Percentiles rank a stretch among this genome's conserved stretches.
Evolutionary conservation across 2,113 vertebrate genomes (phyloP).

Genomic region (Pagrus major): DNA sequence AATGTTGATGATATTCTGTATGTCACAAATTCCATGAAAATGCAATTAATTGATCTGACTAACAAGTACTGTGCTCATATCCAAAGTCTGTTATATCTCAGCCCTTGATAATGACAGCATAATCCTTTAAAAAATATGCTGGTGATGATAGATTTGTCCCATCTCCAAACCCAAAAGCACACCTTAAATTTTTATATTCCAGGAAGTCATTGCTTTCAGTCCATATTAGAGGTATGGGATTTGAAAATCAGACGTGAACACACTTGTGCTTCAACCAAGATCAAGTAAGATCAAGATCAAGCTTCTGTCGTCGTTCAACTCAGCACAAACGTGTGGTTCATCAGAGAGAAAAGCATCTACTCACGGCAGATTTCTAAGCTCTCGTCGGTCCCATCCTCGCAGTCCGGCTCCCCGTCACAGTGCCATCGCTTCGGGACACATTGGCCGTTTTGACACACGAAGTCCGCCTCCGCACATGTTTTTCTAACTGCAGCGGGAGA

Average conservation of each 20-base stretch:
- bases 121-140: not conserved
- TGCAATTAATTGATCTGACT: not conserved
- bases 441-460: conserved; percentile 93
- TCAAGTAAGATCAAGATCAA: too few species aligned
- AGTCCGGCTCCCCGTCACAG: conserved; percentile 96
- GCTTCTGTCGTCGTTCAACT: not conserved
- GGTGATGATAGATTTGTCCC: too few species aligned
- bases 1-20: not conserved
- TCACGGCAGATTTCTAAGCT: conserved; percentile 93
- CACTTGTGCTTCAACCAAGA: too few species aligned
- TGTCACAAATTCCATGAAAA: not conserved
- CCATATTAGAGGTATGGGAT: too few species aligned
- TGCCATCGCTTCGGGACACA: conserved; percentile 96
- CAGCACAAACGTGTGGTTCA: not conserved
- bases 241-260: too few species aligned
- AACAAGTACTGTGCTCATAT: too few species aligned
- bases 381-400: conserved; percentile 96
- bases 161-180: not conserved
- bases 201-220: too few species aligned
- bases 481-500: conserved; percentile 87
- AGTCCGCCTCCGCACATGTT: conserved; percentile 91
- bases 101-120: not conserved
- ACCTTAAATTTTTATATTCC: too few species aligned
- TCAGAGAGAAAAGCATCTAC: conserved; percentile 64
- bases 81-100: too few species aligned